phyloP scores from a whole-genome alignment of 2,888 invertebrate species.

The Ophion obscuratus region DNA sequence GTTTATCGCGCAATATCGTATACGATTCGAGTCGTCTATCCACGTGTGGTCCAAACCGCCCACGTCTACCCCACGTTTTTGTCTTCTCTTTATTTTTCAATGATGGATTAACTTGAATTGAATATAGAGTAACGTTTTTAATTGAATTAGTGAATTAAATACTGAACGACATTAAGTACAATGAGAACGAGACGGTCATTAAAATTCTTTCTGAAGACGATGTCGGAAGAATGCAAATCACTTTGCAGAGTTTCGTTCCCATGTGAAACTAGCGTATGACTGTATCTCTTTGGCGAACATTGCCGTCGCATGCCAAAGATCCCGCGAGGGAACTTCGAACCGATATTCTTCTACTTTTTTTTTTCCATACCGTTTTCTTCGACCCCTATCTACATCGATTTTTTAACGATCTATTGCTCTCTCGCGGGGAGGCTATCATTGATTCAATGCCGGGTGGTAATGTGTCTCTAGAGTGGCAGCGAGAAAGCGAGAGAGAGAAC shows the following conservation, averaged over 20 bases:
- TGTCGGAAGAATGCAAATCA: too few species aligned
- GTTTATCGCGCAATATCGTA: neutral
- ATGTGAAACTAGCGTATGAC: too few species aligned
- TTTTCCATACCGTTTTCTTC: neutral
- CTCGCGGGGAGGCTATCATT: slow-evolving; percentile 21
- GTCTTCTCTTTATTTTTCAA: too few species aligned
- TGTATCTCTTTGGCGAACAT: neutral
- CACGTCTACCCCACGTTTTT: neutral
- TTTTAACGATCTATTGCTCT: slow-evolving; percentile 32
- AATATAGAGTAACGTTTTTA: too few species aligned
- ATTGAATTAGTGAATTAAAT: too few species aligned
- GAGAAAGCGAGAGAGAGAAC: neutral
- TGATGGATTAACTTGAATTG: too few species aligned
- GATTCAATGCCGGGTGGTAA: slow-evolving; percentile 29
- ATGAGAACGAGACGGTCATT: too few species aligned
- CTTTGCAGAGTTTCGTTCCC: too few species aligned
- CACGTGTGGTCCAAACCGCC: neutral
- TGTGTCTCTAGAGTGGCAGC: slow-evolving; percentile 14
- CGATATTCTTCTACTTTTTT: slow-evolving; percentile 8
- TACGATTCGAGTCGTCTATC: neutral
- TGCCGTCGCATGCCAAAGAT: neutral
- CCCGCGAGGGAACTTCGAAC: slow-evolving; percentile 47
- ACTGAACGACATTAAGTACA: too few species aligned
- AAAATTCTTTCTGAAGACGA: too few species aligned
- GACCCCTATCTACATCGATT: slow-evolving; percentile 11